These are phyloP conservation scores for Fragum fragum DNA, from an alignment of 2,888 invertebrate genomes.

Conservation along the genomic window DNA sequence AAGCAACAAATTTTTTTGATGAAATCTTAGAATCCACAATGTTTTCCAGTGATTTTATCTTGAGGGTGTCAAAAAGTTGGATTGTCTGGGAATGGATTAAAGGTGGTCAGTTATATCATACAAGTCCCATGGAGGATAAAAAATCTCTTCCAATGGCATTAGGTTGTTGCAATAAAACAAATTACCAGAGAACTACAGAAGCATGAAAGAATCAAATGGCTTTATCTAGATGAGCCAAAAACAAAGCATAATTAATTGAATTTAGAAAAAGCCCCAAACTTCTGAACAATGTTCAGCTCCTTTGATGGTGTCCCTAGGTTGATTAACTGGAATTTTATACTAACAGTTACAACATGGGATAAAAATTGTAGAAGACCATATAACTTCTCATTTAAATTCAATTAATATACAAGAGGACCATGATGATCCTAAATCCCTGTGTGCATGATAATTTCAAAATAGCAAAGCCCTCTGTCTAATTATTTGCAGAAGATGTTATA, in stretches of 20 bases:
- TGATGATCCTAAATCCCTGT: no score
- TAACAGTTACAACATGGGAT: slow-evolving; percentile 25
- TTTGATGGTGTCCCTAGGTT: slow-evolving; percentile 10
- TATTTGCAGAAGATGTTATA: no score
- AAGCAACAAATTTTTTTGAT: no score
- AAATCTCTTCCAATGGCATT: slow-evolving; percentile 7
- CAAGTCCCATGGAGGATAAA: no score
- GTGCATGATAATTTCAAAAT: no score
- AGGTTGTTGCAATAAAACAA: slow-evolving; percentile 15
- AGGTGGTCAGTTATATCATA: no score
- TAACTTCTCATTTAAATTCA: background rate
- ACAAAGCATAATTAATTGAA: slow-evolving; percentile 36
- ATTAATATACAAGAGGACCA: no score
- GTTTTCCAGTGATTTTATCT: no score
- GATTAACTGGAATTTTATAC: slow-evolving; percentile 24
- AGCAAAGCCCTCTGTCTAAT: no score
- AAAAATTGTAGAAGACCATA: background rate
- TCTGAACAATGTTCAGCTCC: background rate
- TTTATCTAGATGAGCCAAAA: slow-evolving; percentile 25
- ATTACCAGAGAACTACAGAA: slow-evolving; percentile 1
- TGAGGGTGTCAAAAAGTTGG: no score
- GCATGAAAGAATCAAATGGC: slow-evolving; percentile 8
- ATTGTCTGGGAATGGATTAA: no score
- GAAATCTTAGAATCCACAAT: no score
- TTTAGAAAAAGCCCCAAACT: slow-evolving; percentile 36